Conservation (phyloP, 2,797 vertebrate genomes). For the Iguana delicatissima region DNA sequence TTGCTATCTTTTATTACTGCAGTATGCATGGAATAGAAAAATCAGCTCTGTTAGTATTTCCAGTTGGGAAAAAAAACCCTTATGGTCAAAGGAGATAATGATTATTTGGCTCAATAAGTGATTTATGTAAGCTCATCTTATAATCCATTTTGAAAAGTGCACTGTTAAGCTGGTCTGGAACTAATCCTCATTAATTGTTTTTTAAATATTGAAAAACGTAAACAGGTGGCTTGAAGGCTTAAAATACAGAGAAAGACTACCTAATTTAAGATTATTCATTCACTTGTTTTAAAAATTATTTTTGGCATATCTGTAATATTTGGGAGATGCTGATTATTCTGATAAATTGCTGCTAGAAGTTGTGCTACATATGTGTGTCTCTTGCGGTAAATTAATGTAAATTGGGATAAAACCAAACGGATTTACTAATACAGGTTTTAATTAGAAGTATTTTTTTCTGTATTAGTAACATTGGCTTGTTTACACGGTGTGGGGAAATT, state of each 20-base stretch:
- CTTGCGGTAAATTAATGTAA: neutral
- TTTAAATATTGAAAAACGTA: neutral
- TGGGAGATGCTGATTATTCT: neutral
- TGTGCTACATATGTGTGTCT: neutral
- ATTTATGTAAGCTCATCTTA: neutral
- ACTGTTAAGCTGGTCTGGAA: neutral
- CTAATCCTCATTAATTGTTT: neutral
- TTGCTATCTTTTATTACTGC: neutral
- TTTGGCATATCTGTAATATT: accelerated
- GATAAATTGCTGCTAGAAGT: neutral
- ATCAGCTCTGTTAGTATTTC: neutral
- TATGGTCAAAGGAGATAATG: neutral
- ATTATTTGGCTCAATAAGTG: slow-evolving; percentile 25
- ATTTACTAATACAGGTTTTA: neutral
- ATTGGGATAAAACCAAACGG: neutral
- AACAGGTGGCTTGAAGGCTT: slow-evolving; percentile 35
- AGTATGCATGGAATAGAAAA: neutral
- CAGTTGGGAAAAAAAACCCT: neutral
- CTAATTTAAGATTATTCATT: neutral
- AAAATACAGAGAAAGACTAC: slow-evolving; percentile 35
- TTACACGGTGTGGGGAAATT: neutral
- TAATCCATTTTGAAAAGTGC: neutral
- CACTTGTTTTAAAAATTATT: slow-evolving; percentile 20
- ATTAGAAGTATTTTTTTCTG: neutral
- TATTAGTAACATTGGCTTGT: neutral